These are phyloP conservation scores for Sorex maritimensis DNA, from an alignment of 2,797 vertebrate genomes.

Conservation along the genomic window DNA sequence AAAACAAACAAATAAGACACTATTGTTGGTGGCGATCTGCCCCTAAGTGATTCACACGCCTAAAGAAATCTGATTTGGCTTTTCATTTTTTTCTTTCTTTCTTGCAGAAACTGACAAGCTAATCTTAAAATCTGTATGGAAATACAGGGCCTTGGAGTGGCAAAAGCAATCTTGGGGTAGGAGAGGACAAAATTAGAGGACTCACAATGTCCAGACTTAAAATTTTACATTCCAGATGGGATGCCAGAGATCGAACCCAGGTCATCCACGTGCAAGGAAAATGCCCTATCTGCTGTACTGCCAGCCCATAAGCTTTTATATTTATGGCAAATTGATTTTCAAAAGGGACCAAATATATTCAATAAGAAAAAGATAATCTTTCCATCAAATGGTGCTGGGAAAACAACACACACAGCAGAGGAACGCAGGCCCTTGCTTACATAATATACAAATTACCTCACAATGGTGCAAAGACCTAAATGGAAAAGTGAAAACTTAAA, in stretches of 20 bases:
- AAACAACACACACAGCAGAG: constrained; percentile 11
- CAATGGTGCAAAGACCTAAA: constrained; percentile 18
- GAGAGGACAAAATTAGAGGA: not conserved
- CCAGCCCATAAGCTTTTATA: not conserved
- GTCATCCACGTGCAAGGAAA: too few relatives aligned
- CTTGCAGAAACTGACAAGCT: not conserved
- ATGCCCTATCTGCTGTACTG: too few relatives aligned
- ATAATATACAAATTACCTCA: constrained; percentile 19
- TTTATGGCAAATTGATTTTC: not conserved
- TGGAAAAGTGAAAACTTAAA: not conserved
- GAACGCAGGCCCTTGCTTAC: not conserved
- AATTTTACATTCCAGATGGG: not conserved
- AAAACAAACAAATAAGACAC: too few relatives aligned
- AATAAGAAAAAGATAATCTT: constrained; percentile 13
- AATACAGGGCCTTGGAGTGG: not conserved
- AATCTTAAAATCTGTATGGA: not conserved
- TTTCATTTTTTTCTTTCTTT: not conserved
- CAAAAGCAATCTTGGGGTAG: not conserved
- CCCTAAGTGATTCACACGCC: not conserved
- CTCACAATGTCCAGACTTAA: not conserved
- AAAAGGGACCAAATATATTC: not conserved
- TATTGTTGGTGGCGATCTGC: not conserved
- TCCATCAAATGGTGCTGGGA: not conserved
- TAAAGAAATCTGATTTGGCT: not conserved
- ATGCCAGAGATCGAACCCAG: too few relatives aligned